Base-by-base conservation (phyloP, 2,888 invertebrate species). In the Aleiodes alternator region DNA sequence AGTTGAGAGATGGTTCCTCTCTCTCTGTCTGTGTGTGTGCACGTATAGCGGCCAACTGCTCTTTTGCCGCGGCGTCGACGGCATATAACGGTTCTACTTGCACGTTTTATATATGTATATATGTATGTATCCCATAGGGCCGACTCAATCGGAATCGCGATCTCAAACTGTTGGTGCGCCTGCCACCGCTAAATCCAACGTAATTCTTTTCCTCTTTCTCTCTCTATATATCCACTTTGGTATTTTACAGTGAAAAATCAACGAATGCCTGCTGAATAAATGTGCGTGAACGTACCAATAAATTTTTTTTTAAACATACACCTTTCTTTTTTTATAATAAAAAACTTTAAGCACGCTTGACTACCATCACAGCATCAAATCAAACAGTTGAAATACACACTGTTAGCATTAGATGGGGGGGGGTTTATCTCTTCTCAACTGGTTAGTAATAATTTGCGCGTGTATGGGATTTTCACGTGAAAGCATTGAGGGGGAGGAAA, bases 111-210 rank as follows among this genome's bases (percentile, higher is more conserved):
- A 23, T 57, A n/a, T 50, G 57, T 76, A 78, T 50, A 29, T 73
- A 76, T 57, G 55, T 70, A 70, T 72, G 84, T 85, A 85, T 86
- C 83, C 85, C 86, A 85, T 84, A 84, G 84, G 83, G 84, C 83
- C 68, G 84, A 4, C 83, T 86, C 85, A 87, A 88, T 88, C 86
- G 83, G 82, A 82, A 84, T 85, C 84, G 84, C 83, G 80, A 68
- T 68, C 68, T 68, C 50, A 43, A 64, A 64, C 64, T 64, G 64
- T 64, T 43, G 43, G 16, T 53, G 4, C 53, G 14, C 53, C 75
- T 51, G 55, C 76, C 75, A 71, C 72, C 76, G 72, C 68, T 74
- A 73, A 55, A 76, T 72, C 72, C 59, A 23, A 56, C 53, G 51
- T 51, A 43, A 56, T 56, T 43, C 34, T 48, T 29, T 57, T 23